Conservation (phyloP, 2,113 vertebrate species). For the Corapipo altera region DNA sequence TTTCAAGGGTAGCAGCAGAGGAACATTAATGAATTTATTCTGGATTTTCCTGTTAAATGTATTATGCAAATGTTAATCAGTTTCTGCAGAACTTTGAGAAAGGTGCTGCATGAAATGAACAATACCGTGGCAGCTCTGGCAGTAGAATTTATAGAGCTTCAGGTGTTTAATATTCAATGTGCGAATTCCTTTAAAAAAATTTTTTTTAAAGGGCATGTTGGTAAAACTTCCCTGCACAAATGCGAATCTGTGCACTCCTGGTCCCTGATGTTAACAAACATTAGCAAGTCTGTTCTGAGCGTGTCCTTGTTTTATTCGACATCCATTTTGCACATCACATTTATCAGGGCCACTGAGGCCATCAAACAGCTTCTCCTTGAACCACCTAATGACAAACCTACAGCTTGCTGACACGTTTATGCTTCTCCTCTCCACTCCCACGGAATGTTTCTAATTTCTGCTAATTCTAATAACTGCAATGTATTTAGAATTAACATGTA, state of each 20-base stretch:
- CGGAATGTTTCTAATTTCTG: background rate
- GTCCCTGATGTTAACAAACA: constrained; percentile 63
- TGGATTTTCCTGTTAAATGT: constrained; percentile 53
- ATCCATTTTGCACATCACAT: background rate
- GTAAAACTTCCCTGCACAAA: constrained; percentile 48
- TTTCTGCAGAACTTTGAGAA: constrained; percentile 39
- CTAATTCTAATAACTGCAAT: background rate
- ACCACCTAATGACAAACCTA: background rate
- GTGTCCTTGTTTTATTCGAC: background rate
- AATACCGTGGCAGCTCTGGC: background rate
- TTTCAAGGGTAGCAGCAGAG: constrained; percentile 34
- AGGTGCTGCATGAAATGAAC: constrained; percentile 56
- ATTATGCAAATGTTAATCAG: constrained; percentile 70
- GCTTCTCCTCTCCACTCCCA: background rate
- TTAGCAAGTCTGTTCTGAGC: constrained; percentile 16
- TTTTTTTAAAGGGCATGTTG: constrained; percentile 55
- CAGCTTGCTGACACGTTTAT: background rate
- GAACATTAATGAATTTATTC: constrained; percentile 62
- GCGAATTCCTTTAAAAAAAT: background rate
- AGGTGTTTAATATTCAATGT: constrained; percentile 62
- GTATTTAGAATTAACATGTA: background rate
- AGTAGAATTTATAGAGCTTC: background rate
- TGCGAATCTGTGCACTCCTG: background rate
- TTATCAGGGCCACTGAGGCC: background rate
- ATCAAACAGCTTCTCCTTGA: constrained; percentile 22